Base-by-base conservation (phyloP, 2,888 invertebrate genomes). In the Caenorhabditis zanzibari region DNA sequence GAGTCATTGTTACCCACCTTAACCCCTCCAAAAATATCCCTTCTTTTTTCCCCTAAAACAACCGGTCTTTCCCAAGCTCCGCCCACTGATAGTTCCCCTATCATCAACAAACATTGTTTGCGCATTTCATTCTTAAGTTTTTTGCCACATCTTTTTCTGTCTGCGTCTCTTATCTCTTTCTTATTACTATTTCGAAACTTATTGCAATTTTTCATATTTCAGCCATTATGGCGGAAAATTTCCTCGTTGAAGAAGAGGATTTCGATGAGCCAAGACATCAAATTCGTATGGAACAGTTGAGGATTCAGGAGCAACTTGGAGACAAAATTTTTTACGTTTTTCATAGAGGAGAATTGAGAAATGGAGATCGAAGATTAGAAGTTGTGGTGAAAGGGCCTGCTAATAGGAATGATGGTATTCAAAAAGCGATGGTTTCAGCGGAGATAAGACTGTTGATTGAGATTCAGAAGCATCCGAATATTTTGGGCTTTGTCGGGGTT, bases 381-480 rank as follows among this genome's bases (percentile, higher is more conserved):
- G 47, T 47, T 4, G 19, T 19, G 19, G 3, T 47, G 1, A 47
- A 47, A 47, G 47, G 47, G n/a, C 38, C 35, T 0, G 19, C 35
- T 9, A 14, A 61, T 41, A 0, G 10, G 4, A 14, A 19, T 2
- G 61, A 61, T 19, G 1, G 7, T 6, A 22, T 5, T 12, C 63
- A 63, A 28, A 4, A 6, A 14, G 10, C 28, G 4, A 63, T 63
- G 63, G 24, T 63, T 26, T 7, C 16, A 1, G 41, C 44, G 26
- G 63, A 63, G n/a, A 3, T 63, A 0, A 5, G 2, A 26, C 12
- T 26, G 16, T 16, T 44, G 9, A 24, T 7, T 10, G 19, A 63
- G 2, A 26, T 63, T 16, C 16, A 26, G 14, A 47, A 44, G 16
- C 44, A 63, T 63, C 63, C 63, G 6, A 63, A 47, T 63, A 41